Evolutionary conservation across 2,113 vertebrate genomes (phyloP).

Genomic region (Carassius auratus): DNA sequence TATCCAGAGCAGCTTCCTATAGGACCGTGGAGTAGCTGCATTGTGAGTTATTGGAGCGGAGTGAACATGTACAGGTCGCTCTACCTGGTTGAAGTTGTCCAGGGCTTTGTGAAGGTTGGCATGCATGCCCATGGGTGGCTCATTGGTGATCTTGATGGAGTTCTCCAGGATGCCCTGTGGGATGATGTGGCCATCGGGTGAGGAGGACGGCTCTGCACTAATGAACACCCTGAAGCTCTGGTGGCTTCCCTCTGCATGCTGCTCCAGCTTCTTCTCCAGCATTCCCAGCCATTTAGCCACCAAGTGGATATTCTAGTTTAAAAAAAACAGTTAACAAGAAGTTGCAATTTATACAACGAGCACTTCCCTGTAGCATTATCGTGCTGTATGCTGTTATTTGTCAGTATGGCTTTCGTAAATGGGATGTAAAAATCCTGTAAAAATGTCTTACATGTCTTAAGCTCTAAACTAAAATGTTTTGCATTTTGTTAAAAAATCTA

Average conservation of each 20-base stretch:
- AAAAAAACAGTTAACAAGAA: neutral
- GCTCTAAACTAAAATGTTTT: neutral
- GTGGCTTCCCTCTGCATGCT: conserved; percentile 80
- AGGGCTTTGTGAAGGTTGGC: conserved; percentile 95
- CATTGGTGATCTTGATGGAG: conserved; percentile 94
- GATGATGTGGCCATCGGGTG: conserved; percentile 82
- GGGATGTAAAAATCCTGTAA: neutral
- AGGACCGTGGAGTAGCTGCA: neutral
- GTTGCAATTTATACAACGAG: neutral
- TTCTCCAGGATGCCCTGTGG: conserved; percentile 94
- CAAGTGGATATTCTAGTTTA: conserved; percentile 89
- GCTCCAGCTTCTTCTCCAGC: conserved; percentile 91
- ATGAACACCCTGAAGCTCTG: conserved; percentile 85
- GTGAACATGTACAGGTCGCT: neutral
- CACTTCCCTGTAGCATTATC: neutral
- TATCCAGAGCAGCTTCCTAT: too few relatives aligned
- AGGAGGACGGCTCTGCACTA: conserved; percentile 88
- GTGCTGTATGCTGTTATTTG: neutral
- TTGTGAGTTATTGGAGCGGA: neutral
- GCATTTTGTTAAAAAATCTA: neutral
- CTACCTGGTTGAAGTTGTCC: conserved; percentile 95
- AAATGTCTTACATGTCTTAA: neutral
- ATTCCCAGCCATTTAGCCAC: conserved; percentile 89
- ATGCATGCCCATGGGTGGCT: conserved; percentile 87
- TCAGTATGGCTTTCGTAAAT: neutral